These are phyloP conservation scores for Cairina moschata DNA, from an alignment of 2,113 vertebrate genomes.

Conservation along the genomic window DNA sequence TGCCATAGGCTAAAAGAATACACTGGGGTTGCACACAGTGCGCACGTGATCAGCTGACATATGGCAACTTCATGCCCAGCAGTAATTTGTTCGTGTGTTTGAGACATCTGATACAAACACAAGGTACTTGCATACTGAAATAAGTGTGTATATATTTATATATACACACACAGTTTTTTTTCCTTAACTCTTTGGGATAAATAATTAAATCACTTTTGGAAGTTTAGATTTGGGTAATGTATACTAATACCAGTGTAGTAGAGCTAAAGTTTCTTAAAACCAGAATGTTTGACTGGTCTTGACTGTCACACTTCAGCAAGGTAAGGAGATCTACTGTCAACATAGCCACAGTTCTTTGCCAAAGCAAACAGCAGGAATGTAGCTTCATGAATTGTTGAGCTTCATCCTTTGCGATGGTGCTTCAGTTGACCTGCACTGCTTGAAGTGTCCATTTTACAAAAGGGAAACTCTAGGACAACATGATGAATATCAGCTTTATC, in stretches of 20 bases:
- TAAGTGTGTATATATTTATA: neutral
- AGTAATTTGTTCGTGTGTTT: neutral
- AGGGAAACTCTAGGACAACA: neutral
- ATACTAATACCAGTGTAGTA: neutral
- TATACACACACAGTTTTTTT: neutral
- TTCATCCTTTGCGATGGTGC: neutral
- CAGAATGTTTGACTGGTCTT: neutral
- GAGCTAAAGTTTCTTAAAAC: neutral
- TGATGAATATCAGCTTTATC: neutral
- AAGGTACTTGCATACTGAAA: neutral
- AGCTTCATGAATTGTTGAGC: neutral
- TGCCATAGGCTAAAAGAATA: neutral
- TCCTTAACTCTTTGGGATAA: neutral
- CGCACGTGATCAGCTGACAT: neutral
- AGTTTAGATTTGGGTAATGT: neutral
- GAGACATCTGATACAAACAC: neutral
- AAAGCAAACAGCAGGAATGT: neutral
- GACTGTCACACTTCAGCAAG: neutral
- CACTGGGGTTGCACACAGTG: neutral
- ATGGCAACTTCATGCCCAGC: neutral
- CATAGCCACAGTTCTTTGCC: neutral
- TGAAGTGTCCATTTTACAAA: neutral
- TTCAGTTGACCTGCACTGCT: neutral
- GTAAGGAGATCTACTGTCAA: neutral
- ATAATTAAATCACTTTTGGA: neutral